Percentiles rank a stretch among this genome's conserved stretches.
Conservation (phyloP, 1,140 invertebrate genomes). For the Eupeodes corollae region DNA sequence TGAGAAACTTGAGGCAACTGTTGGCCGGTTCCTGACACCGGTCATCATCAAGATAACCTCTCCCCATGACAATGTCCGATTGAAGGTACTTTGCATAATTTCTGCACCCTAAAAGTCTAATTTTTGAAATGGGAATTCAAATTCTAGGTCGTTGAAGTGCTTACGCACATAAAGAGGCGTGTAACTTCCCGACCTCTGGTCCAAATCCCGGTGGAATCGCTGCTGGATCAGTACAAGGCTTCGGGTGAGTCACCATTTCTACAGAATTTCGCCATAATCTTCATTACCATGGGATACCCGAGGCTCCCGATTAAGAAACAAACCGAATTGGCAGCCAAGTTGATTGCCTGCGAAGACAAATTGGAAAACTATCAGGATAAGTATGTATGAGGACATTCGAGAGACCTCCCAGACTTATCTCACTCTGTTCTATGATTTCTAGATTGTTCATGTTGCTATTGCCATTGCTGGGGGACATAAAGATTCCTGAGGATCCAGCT, state of each 20-base stretch:
- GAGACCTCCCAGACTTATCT: not conserved
- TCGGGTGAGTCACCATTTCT: conserved; percentile 35
- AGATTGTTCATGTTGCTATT: conserved; percentile 71
- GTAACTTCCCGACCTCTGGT: conserved; percentile 73
- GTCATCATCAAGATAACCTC: conserved; percentile 80
- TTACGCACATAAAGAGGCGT: conserved; percentile 84
- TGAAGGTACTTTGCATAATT: conserved; percentile 47
- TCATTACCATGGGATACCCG: conserved; percentile 85
- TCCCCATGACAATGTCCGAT: conserved; percentile 69
- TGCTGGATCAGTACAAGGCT: conserved; percentile 67
- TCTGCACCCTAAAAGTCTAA: not conserved
- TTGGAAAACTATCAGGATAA: conserved; percentile 76
- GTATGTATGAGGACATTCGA: conserved; percentile 38
- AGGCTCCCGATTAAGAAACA: conserved; percentile 64
- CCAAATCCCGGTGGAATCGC: conserved; percentile 74
- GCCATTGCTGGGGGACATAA: conserved; percentile 62
- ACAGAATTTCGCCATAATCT: conserved; percentile 89
- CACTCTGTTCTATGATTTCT: conserved; percentile 26
- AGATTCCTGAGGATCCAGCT: conserved; percentile 51
- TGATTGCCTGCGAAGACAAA: conserved; percentile 71
- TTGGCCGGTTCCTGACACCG: conserved; percentile 79
- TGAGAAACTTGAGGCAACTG: conserved; percentile 70
- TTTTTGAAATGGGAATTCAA: not conserved
- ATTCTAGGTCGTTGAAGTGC: conserved; percentile 75
- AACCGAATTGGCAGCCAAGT: conserved; percentile 57